Conservation (phyloP, 2,888 invertebrate genomes). For the Sisyra nigra region DNA sequence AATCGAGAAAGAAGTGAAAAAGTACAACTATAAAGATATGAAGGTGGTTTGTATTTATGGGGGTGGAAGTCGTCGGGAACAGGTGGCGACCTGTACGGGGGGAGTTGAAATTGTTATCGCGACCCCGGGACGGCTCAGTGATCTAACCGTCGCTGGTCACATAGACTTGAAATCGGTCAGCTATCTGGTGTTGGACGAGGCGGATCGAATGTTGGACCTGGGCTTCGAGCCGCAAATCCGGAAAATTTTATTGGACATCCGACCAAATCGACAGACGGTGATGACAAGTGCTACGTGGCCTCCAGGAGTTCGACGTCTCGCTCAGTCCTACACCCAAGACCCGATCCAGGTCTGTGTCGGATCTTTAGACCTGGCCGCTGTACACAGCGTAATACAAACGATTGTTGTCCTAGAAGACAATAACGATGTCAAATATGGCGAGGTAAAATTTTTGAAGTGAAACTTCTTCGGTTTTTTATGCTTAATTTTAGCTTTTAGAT, state of each 20-base stretch:
- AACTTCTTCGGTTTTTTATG: constrained; percentile 8
- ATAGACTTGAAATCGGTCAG: constrained; percentile 67
- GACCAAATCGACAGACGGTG: constrained; percentile 84
- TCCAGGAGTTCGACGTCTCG: constrained; percentile 65
- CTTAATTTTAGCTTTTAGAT: constrained; percentile 36
- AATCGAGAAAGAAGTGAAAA: constrained; percentile 80
- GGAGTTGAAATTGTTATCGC: constrained; percentile 94
- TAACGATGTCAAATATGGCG: constrained; percentile 45
- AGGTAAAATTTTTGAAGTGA: constrained; percentile 27
- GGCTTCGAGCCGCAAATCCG: constrained; percentile 81
- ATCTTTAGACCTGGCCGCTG: constrained; percentile 73
- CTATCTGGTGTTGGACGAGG: constrained; percentile 85
- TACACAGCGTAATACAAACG: constrained; percentile 70
- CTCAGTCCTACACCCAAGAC: constrained; percentile 73
- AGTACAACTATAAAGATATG: constrained; percentile 78
- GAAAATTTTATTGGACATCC: constrained; percentile 59
- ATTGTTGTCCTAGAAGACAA: constrained; percentile 58
- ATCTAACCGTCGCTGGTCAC: constrained; percentile 43
- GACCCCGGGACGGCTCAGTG: constrained; percentile 85
- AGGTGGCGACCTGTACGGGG: constrained; percentile 51
- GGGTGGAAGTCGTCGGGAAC: constrained; percentile 66
- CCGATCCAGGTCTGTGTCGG: constrained; percentile 87
- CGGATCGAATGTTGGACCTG: constrained; percentile 77
- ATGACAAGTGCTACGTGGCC: constrained; percentile 98
- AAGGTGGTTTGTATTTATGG: constrained; percentile 87